Evolutionary conservation across 2,888 invertebrate species (phyloP), one percentile per base, ranked within the genome.

Genomic region (Torymus auratus): DNA sequence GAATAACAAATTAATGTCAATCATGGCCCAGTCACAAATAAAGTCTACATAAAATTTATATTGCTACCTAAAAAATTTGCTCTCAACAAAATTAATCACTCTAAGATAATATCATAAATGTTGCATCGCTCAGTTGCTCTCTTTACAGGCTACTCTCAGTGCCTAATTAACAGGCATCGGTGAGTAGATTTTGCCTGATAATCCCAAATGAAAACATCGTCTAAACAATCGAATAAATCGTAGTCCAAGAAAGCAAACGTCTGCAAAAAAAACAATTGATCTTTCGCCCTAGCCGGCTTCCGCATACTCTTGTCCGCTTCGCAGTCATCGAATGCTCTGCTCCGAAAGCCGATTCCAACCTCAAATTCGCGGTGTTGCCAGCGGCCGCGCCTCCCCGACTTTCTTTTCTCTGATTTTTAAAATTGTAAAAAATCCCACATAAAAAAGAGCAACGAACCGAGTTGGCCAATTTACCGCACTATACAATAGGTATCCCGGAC

Each of bases 41-140:
- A 55, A 17, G 1, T 2, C 20, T 52, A 55, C n/a, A 10, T 4
- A 14, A n/a, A n/a, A 12, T 41, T 71, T 28, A n/a, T 17, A 76
- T 60, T 12, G 55, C 17, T 74, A 81, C 74, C 78, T 81, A 78
- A 61, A 65, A 55, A 70, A 64, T n/a, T n/a, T 11, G 41, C 28
- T 55, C 13, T 64, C 14, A 20, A 62, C 62, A 17, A 65, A 78
- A 64, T 41, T n/a, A 71, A 75, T 71, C 41, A 72, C 61, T 23
- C 71, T 72, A 2, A 62, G 53, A 55, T 52, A 58, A 53, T 53
- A 28, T 68, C 13, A 64, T 10, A 78, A 78, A 58, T 78, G 82
- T 78, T 75, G 71, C 78, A 78, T 78, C 50, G 60, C 75, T 78
- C 28, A 60, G 56, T 76, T 53, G 28, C 20, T n/a, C 71, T 23